Base-by-base conservation (phyloP, 1,140 invertebrate species). In the Monochamus saltuarius region DNA sequence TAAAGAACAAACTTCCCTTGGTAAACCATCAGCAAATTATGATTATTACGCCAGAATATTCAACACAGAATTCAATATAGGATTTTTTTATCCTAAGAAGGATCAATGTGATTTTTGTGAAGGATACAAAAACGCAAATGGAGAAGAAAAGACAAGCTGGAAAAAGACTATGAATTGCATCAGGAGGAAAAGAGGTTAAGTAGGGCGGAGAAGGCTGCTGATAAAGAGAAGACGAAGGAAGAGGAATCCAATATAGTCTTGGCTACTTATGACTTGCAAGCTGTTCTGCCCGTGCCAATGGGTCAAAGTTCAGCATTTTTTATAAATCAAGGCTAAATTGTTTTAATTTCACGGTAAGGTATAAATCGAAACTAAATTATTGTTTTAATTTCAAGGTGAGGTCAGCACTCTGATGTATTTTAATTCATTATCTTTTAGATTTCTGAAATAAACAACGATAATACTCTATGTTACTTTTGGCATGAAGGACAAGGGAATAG, bases 271-370 rank as follows among this genome's bases (percentile, higher is more conserved):
- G 68, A 73, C 43, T 62, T 73, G 64, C 64, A 74, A 61, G 71
- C 68, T 8, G 70, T 70, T 0, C 46, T 69, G 36, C 66, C 67
- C 14, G 56, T 49, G 7, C 68, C 68, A 40, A 7, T 66, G 14
- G 70, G 67, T 34, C 58, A 73, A 43, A 22, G 46, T 11, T 61
- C 59, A 29, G 59, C 67, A 50, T 68, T 65, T 72, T 61, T 57
- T 71, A 73, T 36, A 72, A 72, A 70, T 71, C 64, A 10, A 77
- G 75, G 60, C 56, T 81, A 9, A 67, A 70, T 61, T 66, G 75
- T 9, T 53, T 36, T 49, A 59, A 49, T 49, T 54, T 54, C 35
- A 54, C 51, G 4, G 36, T 54, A 19, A 39, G 36, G n/a, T 38
- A n/a, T n/a, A n/a, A n/a, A n/a, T n/a, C n/a, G n/a, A n/a, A n/a